Conservation (phyloP, 64 coral and sea anemone species). For the Hydrozoanthus tunicans region DNA sequence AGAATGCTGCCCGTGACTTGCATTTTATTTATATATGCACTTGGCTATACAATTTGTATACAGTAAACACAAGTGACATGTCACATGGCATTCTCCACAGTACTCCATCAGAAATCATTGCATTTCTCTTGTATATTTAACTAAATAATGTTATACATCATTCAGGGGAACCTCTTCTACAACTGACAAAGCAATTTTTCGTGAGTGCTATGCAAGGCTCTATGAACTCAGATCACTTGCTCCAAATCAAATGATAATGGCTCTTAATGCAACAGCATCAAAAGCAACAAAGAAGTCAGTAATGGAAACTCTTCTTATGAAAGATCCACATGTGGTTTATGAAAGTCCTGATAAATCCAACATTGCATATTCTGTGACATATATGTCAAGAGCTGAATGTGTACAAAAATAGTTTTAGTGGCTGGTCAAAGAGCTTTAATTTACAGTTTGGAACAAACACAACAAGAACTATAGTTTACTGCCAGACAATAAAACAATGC, state of each 20-base stretch:
- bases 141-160: background rate
- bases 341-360: conserved; percentile 48
- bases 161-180: conserved; percentile 52
- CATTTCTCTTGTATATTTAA: no score
- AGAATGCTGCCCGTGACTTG: no score
- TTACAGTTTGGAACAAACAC: background rate
- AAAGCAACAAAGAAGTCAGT: conserved; percentile 15
- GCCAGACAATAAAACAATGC: conserved; percentile 77
- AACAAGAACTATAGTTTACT: conserved; percentile 70
- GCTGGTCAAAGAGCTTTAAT: conserved; percentile 22
- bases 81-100: no score
- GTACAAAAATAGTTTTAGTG: conserved; percentile 62
- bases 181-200: conserved; percentile 20
- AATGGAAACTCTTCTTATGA: conserved; percentile 36
- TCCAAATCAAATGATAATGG: conserved; percentile 17
- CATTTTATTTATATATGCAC: no score
- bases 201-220: conserved; percentile 32
- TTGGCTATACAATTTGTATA: no score
- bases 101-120: no score
- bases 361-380: conserved; percentile 58
- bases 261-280: conserved; percentile 55
- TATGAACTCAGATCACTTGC: conserved; percentile 54
- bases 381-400: conserved; percentile 19
- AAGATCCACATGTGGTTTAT: conserved; percentile 38
- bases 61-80: no score